These are phyloP conservation scores for Papilio machaon DNA, from an alignment of 1,140 invertebrate genomes.

Conservation along the genomic window DNA sequence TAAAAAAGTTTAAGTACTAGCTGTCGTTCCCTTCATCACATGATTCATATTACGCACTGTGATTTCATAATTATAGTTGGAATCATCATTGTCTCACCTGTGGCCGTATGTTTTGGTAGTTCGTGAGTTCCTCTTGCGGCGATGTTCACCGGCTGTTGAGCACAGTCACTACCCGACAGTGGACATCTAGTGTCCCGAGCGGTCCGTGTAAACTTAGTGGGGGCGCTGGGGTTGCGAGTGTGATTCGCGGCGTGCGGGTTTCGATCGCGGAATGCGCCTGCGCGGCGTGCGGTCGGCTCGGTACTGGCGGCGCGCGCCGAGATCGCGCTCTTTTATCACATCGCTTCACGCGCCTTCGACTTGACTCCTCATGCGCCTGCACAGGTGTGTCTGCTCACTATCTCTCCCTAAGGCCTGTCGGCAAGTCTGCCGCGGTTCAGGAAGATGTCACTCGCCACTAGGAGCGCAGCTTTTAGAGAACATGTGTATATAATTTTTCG, in stretches of 20 bases:
- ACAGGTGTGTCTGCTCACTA: constrained; percentile 7
- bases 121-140: constrained; percentile 46
- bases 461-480: not conserved
- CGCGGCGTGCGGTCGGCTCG: constrained; percentile 59
- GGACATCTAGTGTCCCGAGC: constrained; percentile 55
- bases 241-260: constrained; percentile 48
- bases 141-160: constrained; percentile 49
- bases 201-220: constrained; percentile 49
- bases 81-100: constrained; percentile 65
- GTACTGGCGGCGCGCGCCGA: constrained; percentile 72
- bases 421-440: not conserved
- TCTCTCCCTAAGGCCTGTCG: not conserved
- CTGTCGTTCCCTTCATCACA: constrained; percentile 54
- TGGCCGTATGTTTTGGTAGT: constrained; percentile 49
- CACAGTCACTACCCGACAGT: constrained; percentile 67
- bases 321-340: constrained; percentile 74
- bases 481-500: not conserved
- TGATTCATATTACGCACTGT: constrained; percentile 58
- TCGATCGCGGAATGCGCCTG: constrained; percentile 54
- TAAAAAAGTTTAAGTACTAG: not conserved
- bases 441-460: constrained; percentile 29
- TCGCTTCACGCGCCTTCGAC: constrained; percentile 72
- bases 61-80: constrained; percentile 61
- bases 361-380: constrained; percentile 62
- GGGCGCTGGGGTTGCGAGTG: constrained; percentile 58